Evolutionary conservation across 2,888 invertebrate genomes (phyloP).

Genomic region (Sphinx pinastri): DNA sequence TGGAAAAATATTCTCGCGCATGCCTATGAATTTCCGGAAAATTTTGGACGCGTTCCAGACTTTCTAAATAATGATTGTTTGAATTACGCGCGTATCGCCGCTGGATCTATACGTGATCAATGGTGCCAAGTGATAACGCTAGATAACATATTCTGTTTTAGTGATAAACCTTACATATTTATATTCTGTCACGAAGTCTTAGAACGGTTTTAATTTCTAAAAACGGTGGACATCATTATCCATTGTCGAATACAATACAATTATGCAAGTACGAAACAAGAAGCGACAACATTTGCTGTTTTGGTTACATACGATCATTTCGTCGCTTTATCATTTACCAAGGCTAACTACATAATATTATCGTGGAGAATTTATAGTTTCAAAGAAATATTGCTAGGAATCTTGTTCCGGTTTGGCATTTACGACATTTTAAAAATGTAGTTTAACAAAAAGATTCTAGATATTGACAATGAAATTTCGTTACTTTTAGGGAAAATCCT

Average conservation of each 20-base stretch:
- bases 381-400: neutral
- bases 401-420: neutral
- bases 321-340: neutral
- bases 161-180: constrained; percentile 1
- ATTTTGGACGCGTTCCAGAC: constrained; percentile 61
- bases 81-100: constrained; percentile 16
- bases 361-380: neutral
- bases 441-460: too few species aligned
- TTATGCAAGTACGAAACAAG: neutral
- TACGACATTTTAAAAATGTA: neutral
- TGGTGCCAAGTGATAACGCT: constrained; percentile 22
- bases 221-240: too few species aligned
- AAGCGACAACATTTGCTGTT: neutral
- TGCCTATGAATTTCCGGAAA: constrained; percentile 69
- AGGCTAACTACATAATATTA: neutral
- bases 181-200: neutral
- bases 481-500: neutral
- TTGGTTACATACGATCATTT: neutral
- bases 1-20: constrained; percentile 63
- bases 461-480: neutral
- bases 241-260: neutral
- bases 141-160: constrained; percentile 11
- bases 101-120: constrained; percentile 22
- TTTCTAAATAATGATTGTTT: constrained; percentile 27
- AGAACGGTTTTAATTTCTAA: neutral